A percentile compares a stretch with the other conserved stretches of the same genome.
Conservation (phyloP, 2,888 invertebrate genomes). For the Apodemia arnacis region DNA sequence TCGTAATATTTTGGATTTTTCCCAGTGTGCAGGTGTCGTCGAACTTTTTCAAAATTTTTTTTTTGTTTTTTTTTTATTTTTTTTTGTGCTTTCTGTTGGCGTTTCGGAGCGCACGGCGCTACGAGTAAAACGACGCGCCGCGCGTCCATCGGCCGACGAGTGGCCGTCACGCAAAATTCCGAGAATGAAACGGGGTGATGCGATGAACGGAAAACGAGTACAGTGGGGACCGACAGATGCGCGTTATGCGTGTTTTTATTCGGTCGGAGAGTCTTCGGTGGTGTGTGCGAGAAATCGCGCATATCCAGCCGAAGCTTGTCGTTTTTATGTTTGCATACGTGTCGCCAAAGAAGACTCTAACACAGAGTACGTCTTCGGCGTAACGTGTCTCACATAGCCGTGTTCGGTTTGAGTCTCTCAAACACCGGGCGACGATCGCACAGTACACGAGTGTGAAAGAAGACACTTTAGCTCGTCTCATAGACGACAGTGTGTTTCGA, state of each 20-base stretch:
- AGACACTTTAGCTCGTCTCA: neutral
- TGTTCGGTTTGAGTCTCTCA: constrained; percentile 10
- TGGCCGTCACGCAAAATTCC: neutral
- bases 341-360: neutral
- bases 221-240: neutral
- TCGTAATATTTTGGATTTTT: too few relatives aligned
- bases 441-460: neutral
- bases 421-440: neutral
- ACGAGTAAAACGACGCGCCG: too few relatives aligned
- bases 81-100: too few relatives aligned
- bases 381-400: neutral
- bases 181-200: neutral
- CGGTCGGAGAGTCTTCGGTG: neutral
- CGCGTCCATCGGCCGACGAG: neutral
- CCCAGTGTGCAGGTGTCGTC: too few relatives aligned
- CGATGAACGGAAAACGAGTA: neutral
- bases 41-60: too few relatives aligned
- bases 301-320: neutral
- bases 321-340: neutral
- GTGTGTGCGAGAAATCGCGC: too few relatives aligned
- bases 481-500: neutral
- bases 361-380: neutral
- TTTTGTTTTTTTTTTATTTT: too few relatives aligned
- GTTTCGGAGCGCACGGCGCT: too few relatives aligned
- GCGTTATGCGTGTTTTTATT: neutral